A percentile compares a stretch with the other conserved stretches of the same genome.
These are phyloP conservation scores for Sebastes taczanowskii DNA, from an alignment of 2,797 vertebrate species.

Conservation along the genomic window DNA sequence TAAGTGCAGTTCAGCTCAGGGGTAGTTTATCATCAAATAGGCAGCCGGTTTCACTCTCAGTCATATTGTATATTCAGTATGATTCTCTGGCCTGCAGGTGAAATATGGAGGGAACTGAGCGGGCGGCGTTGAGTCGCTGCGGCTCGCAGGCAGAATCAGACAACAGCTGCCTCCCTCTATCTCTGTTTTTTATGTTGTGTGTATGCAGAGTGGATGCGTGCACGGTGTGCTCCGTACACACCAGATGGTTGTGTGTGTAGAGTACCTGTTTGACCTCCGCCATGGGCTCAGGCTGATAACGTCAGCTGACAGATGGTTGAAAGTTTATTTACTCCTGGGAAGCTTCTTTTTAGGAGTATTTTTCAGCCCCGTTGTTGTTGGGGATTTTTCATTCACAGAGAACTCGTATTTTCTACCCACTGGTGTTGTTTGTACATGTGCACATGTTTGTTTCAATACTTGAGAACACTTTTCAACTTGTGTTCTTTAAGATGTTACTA, in stretches of 20 bases:
- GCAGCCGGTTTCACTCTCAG: slow-evolving; percentile 36
- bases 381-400: not conserved
- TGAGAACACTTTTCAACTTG: not conserved
- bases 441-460: not conserved
- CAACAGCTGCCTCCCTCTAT: slow-evolving; percentile 54
- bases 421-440: not conserved
- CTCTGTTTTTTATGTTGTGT: slow-evolving; percentile 42
- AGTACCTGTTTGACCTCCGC: slow-evolving; percentile 66
- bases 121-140: slow-evolving; percentile 22
- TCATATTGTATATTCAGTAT: slow-evolving; percentile 50
- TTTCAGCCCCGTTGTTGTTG: slow-evolving; percentile 1
- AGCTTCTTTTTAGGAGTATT: slow-evolving; percentile 23
- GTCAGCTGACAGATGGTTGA: slow-evolving; percentile 65
- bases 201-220: not conserved
- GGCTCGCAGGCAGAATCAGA: slow-evolving; percentile 51
- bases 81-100: slow-evolving; percentile 50
- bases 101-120: slow-evolving; percentile 47
- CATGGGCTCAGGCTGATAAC: slow-evolving; percentile 51
- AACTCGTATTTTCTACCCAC: not conserved
- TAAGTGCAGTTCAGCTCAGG: slow-evolving; percentile 39
- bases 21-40: slow-evolving; percentile 56
- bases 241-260: slow-evolving; percentile 49
- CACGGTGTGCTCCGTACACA: not conserved
- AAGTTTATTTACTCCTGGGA: slow-evolving; percentile 57
- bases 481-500: not conserved